Conservation (phyloP, 2,113 vertebrate species). For the Scomber colias region DNA sequence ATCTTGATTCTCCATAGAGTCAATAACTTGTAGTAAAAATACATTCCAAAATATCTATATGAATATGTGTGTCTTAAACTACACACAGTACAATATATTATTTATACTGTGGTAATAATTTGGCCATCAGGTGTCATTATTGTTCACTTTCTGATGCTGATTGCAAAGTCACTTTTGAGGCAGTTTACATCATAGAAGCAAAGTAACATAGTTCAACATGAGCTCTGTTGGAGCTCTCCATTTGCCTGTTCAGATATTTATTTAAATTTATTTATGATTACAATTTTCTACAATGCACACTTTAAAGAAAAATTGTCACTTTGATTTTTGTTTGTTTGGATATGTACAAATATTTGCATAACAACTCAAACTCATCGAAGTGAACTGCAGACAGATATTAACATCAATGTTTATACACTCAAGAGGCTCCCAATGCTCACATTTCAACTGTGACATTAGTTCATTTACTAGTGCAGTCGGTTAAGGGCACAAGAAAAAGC, state of each 20-base stretch:
- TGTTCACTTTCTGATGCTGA: background rate
- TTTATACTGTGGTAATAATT: background rate
- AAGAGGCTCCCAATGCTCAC: slow-evolving; percentile 22
- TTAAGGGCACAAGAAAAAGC: slow-evolving; percentile 31
- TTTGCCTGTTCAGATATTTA: background rate
- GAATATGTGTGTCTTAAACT: too few relatives aligned
- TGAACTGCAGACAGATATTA: slow-evolving; percentile 17
- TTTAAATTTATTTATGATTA: background rate
- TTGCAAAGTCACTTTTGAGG: background rate
- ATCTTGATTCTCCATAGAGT: background rate
- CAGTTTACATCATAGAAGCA: slow-evolving; percentile 4
- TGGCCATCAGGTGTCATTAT: slow-evolving; percentile 27
- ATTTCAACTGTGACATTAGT: slow-evolving; percentile 63
- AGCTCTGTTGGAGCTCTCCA: background rate
- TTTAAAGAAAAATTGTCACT: background rate
- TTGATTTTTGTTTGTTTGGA: slow-evolving; percentile 2
- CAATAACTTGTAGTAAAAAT: background rate
- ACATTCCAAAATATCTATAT: background rate
- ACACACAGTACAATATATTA: too few relatives aligned
- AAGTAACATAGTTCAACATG: background rate
- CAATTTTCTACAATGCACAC: background rate
- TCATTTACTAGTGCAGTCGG: slow-evolving; percentile 22
- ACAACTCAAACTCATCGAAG: background rate
- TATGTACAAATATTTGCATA: background rate
- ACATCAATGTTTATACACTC: slow-evolving; percentile 15